Base-by-base conservation (phyloP, 2,888 invertebrate genomes). In the Melieria crassipennis region DNA sequence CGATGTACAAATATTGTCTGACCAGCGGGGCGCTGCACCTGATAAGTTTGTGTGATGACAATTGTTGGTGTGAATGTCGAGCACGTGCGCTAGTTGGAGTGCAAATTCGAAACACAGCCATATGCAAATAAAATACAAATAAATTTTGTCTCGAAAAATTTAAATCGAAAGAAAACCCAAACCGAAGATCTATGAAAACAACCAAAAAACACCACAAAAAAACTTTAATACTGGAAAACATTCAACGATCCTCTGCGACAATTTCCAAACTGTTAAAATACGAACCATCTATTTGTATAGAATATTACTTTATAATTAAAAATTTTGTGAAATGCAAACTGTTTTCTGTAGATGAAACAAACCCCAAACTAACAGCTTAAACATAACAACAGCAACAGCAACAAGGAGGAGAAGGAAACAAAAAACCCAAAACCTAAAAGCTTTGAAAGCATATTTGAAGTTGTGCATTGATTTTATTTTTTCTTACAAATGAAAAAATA, bases 291-390 rank as follows among this genome's bases (percentile, higher is more conserved):
- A 69, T 69, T 69, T 69, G 69, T 69, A 63, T 69, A 69, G 47
- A 69, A 62, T 69, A 57, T 69, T 63, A 47, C 16, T 57, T 63
- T 62, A 57, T 56, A 47, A 69, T 63, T 68, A 55, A 69, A 63
- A 52, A 46, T 63, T 63, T 55, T 16, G 11, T 60, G 45, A 62
- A 69, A 48, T 47, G 55, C 52, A 61, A 61, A 56, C 71, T 69
- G 60, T 55, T 71, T 72, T 68, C 63, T 73, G 66, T 43, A 16
- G 47, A 57, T 69, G 61, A 70, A 71, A 72, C 50, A 5, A 56
- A 55, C 4, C 13, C 13, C 43, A 61, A 61, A 52, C 5, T 48
- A 46, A 50, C n/a, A 67, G 58, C 42, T 47, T 13, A 58, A 67
- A 67, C 7, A 30, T 13, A 60, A 50, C 7, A 7, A 56, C 9